Conservation (phyloP, 1,140 invertebrate genomes). For the Maconellicoccus hirsutus region DNA sequence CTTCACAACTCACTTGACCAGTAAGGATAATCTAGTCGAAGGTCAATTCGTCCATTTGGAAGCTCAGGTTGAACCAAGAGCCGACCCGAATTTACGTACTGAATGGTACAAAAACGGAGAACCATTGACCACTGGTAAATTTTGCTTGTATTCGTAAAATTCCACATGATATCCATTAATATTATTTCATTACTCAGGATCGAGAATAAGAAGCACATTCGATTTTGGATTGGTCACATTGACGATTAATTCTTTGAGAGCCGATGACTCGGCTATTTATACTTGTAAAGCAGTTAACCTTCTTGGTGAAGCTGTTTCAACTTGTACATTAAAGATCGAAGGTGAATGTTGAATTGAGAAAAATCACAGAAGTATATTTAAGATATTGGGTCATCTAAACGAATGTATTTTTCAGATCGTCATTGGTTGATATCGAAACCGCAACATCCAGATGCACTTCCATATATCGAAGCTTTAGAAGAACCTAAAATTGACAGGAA, state of each 20-base stretch:
- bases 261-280: constrained; percentile 86
- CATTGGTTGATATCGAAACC: constrained; percentile 79
- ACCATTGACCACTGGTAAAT: constrained; percentile 63
- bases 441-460: constrained; percentile 78
- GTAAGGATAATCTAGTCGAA: constrained; percentile 72
- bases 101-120: constrained; percentile 90
- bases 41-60: constrained; percentile 85
- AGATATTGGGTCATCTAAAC: too few species aligned
- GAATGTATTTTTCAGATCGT: constrained; percentile 42
- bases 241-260: constrained; percentile 71
- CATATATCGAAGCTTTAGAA: constrained; percentile 76
- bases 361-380: too few species aligned
- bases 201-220: constrained; percentile 74
- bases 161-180: not conserved
- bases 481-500: constrained; percentile 49
- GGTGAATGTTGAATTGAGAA: constrained; percentile 31
- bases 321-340: constrained; percentile 78
- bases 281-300: constrained; percentile 85
- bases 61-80: constrained; percentile 81
- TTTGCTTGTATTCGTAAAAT: too few species aligned
- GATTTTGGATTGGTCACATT: constrained; percentile 89
- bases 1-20: constrained; percentile 80
- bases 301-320: constrained; percentile 82
- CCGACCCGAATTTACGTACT: constrained; percentile 81
- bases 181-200: constrained; percentile 35